These are phyloP conservation scores for Acrocephalus scirpaceus DNA, from an alignment of 2,797 vertebrate genomes.

Conservation along the genomic window DNA sequence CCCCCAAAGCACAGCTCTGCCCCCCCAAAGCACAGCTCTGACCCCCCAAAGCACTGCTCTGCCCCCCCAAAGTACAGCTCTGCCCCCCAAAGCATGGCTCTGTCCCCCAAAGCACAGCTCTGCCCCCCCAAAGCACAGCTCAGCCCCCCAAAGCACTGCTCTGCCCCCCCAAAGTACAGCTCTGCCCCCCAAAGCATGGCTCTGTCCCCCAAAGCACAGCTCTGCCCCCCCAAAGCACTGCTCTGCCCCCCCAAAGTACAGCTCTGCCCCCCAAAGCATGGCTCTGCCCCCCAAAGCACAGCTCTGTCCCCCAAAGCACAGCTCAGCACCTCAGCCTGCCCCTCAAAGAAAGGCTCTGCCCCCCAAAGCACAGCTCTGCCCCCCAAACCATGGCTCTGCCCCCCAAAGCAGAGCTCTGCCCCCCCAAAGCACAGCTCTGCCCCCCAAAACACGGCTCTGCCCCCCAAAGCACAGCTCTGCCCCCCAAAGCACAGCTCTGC, in stretches of 20 bases:
- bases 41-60: accelerated
- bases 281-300: accelerated
- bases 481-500: neutral
- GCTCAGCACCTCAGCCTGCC: neutral
- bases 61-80: no score
- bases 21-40: neutral
- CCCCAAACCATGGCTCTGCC: accelerated
- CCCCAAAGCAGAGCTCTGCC: neutral
- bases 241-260: accelerated
- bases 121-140: no score
- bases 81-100: neutral
- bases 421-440: no score
- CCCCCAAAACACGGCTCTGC: neutral
- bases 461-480: neutral
- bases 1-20: no score
- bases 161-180: neutral
- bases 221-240: neutral
- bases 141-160: neutral
- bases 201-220: neutral
- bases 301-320: neutral
- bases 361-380: no score
- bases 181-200: neutral
- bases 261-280: accelerated
- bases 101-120: neutral
- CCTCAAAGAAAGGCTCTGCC: accelerated